Base-by-base conservation (phyloP, 2,888 invertebrate genomes). In the Eurytoma adleriae region DNA sequence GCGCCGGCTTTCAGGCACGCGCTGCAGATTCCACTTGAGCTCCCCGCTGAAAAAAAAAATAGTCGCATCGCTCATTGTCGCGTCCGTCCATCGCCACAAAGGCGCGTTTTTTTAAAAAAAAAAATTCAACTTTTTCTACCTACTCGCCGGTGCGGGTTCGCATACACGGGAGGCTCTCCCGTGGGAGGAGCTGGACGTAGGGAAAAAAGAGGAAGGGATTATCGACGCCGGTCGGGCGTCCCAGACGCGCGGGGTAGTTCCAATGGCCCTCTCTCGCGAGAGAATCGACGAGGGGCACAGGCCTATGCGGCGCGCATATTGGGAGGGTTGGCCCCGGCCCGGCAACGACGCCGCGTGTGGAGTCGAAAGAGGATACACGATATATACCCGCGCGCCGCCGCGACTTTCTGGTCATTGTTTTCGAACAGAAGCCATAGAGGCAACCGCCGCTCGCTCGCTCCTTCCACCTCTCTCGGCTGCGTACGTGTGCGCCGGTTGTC, bases 381-480 rank as follows among this genome's bases (percentile, higher is more conserved):
- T 67, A 50, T 67, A 67, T 14, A 18, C 18, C 3, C 24, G 54
- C 24, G 18, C 13, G 7, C 14, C 18, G 18, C 16, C 16, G 27
- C 59, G 75, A 76, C 75, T 75, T 67, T 75, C 74, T 68, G 75
- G 50, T 80, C 69, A 73, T 80, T 80, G 77, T 80, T 88, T 88
- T 88, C 85, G 86, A 87, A 86, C 87, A 87, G 89, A 90, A 89
- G 88, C 89, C 89, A 74, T 89, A 64, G 56, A 52, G 54, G 56
- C 27, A 18, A 40, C n/a, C 64, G 20, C n/a, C 54, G 54, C 54
- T 54, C 86, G 83, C 81, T 66, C 69, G 70, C 56, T 64, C 18
- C 77, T 82, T 77, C 66, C 75, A 48, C 20, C 14, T 61, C 20
- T 30, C 27, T 16, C 18, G 27, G 40, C 14, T 14, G 20, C n/a